Evolutionary conservation across 2,797 vertebrate species (phyloP).

Genomic region (Catamblyrhynchus diadema): DNA sequence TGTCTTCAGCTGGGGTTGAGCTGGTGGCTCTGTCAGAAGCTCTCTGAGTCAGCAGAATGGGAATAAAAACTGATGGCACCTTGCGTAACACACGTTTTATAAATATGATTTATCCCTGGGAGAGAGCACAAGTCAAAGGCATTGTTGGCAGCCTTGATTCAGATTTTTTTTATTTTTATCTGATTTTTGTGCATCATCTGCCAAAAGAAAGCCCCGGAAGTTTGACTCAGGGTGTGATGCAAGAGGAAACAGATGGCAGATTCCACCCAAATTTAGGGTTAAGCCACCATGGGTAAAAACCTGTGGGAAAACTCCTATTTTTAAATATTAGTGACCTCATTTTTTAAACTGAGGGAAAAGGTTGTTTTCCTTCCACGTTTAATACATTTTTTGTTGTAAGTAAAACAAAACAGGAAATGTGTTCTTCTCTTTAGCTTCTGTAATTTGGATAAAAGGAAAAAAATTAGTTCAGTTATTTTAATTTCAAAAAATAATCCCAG

Average conservation of each 20-base stretch:
- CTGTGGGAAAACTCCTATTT: background rate
- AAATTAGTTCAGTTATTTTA: background rate
- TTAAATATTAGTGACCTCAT: background rate
- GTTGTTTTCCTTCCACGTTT: background rate
- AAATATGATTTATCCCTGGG: background rate
- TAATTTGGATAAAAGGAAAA: background rate
- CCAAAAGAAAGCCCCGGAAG: background rate
- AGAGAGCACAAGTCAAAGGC: background rate
- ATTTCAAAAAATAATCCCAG: background rate
- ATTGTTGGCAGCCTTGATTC: background rate
- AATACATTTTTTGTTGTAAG: background rate
- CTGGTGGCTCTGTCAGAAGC: background rate
- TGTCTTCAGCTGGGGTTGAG: background rate
- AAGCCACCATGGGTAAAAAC: background rate
- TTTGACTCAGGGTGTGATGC: background rate
- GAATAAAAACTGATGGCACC: background rate
- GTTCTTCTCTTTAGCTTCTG: background rate
- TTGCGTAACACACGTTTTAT: background rate
- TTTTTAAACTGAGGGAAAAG: background rate
- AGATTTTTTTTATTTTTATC: background rate
- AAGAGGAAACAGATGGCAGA: background rate
- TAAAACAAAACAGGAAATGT: background rate
- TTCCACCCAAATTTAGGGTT: background rate
- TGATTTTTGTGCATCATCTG: background rate
- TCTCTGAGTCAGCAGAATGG: background rate